Base-by-base conservation (phyloP, 2,888 invertebrate genomes). In the Aleiodes leptofemur region DNA sequence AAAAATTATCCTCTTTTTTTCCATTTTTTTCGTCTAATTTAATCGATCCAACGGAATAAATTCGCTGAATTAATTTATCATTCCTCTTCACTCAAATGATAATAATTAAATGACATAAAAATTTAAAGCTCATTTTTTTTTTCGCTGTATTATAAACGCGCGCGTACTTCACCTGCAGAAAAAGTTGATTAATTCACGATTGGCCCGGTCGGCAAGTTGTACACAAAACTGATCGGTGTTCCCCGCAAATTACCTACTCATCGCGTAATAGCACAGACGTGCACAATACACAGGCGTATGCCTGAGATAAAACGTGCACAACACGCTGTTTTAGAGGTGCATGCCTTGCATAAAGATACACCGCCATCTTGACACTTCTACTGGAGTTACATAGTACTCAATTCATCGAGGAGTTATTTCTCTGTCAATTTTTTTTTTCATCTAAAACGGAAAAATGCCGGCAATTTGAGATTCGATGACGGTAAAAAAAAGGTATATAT, bases 171-270 rank as follows among this genome's bases (percentile, higher is more conserved):
- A 83, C 80, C 80, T 82, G 80, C 80, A 73, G 53, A 77, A 7
- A n/a, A 77, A 81, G 80, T 81, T 87, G 88, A 89, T 89, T 89
- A 88, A 88, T 88, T 86, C 85, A 81, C 85, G 83, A 86, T 87
- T 82, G 83, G 82, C 38, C 82, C 84, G 81, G 81, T 77, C 80
- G 81, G 78, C 84, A 78, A 79, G 78, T 80, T 80, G 78, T 77
- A 77, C 38, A 71, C 72, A 31, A 43, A 38, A 78, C 72, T 79
- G 82, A 82, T 83, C 81, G 78, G 61, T 81, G 83, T 85, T 84
- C 85, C 34, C 6, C 79, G 84, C 84, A 87, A 88, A 88, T 88
- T 89, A 83, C 85, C 87, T 82, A 84, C 85, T 85, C 86, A 84
- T 85, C 87, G 85, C 83, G 85, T 87, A 87, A 88, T 88, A 87